Evolutionary conservation across 2,797 vertebrate species (phyloP).

Genomic region (Eurystomus glaucurus): DNA sequence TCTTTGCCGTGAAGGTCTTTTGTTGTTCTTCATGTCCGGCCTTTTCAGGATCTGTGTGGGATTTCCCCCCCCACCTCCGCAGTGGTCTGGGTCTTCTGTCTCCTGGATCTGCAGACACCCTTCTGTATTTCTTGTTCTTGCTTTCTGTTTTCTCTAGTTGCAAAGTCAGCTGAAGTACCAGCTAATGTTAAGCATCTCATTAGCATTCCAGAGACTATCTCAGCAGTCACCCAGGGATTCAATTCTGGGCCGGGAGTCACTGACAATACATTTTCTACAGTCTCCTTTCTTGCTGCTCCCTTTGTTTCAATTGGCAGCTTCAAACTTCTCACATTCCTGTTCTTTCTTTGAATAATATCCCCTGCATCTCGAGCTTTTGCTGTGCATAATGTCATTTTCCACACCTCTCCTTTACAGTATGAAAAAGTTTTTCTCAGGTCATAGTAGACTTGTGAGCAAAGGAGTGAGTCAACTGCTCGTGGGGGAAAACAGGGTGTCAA

Average conservation of each 20-base stretch:
- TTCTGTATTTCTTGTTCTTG: neutral
- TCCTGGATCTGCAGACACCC: neutral
- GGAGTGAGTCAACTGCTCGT: constrained; percentile 19
- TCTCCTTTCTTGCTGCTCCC: constrained; percentile 39
- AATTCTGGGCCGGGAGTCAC: constrained; percentile 31
- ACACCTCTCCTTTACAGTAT: neutral
- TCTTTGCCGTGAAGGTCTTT: neutral
- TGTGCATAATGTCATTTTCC: constrained; percentile 9
- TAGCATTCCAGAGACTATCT: constrained; percentile 7
- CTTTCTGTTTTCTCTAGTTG: neutral
- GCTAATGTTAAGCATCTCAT: neutral
- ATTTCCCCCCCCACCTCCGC: neutral
- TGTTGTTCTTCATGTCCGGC: neutral
- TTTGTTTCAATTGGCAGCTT: constrained; percentile 61
- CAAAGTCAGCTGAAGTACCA: neutral
- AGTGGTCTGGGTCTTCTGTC: accelerated
- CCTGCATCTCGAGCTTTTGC: neutral
- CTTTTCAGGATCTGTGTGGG: neutral
- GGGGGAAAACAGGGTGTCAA: neutral
- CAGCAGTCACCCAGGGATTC: constrained; percentile 34
- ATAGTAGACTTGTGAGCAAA: neutral
- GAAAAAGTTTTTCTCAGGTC: neutral
- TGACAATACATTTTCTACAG: constrained; percentile 56
- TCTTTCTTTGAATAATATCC: constrained; percentile 21
- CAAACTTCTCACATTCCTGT: neutral